Base-by-base conservation (phyloP, 1,140 invertebrate species). In the Eriosoma lanigerum region DNA sequence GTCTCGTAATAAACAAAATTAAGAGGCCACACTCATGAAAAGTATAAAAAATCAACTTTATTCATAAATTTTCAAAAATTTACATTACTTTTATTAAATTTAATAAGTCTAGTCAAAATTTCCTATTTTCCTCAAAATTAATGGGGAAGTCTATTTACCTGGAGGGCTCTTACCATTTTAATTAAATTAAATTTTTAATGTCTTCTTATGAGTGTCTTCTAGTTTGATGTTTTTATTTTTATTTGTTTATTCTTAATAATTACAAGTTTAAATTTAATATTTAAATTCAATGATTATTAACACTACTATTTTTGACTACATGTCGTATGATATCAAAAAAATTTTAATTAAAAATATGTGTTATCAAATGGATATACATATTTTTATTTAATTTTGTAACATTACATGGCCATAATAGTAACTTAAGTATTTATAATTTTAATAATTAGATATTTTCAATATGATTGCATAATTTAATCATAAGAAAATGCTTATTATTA, bases 41-140 rank as follows among this genome's bases (percentile, higher is more conserved):
- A 70, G 66, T 70, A 48, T 48, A 48, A 70, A 0, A 48, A 12
- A 50, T 29, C 1, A 52, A 52, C 8, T 52, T 12, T 72, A 29
- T 50, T 52, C 12, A 52, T 72, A 9, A 50, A 29, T 10, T 50
- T 72, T 52, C 19, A n/a, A 50, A 52, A 72, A 26, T 44, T n/a
- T 0, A 68, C 12, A 10, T 72, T 72, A 24, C 48, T 50, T 72
- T 52, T 72, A 50, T 50, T 72, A 50, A 26, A 72, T 72, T 58
- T 38, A n/a, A 29, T 75, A 48, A 26, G 21, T 78, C 75, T 78
- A 78, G 75, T 78, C 56, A 78, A 78, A 78, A 78, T 78, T 76
- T 52, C 54, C 56, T 46, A 48, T 46, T 46, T 60, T 78, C 15
- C 12, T 19, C 50, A 29, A 58, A 58, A 26, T 56, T 21, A 58